These are phyloP conservation scores for Ciconia nigra DNA, from an alignment of 2,797 vertebrate species.

Conservation along the genomic window DNA sequence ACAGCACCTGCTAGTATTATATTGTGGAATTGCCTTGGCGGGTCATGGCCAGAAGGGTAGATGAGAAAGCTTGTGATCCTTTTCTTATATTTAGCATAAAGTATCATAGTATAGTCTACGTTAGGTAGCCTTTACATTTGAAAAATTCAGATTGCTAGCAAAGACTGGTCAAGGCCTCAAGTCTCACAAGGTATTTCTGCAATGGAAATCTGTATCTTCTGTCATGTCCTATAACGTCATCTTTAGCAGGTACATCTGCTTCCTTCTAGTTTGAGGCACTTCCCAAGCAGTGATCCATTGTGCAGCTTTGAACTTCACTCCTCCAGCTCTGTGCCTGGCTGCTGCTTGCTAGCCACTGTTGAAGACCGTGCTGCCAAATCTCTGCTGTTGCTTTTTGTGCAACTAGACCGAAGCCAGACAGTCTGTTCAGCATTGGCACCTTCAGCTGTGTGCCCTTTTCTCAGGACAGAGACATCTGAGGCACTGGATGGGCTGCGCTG, in stretches of 20 bases:
- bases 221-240: not conserved
- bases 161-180: accelerated
- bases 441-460: not conserved
- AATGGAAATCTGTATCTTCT: not conserved
- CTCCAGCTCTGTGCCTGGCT: not conserved
- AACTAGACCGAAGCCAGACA: not conserved
- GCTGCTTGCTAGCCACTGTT: not conserved
- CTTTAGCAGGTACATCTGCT: not conserved
- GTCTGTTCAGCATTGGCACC: not conserved
- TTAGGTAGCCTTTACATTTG: not conserved
- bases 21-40: not conserved
- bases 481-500: not conserved
- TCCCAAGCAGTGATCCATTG: not conserved
- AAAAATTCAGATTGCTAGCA: not conserved
- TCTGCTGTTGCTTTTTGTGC: not conserved
- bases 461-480: not conserved
- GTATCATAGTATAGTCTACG: accelerated
- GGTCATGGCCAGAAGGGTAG: not conserved
- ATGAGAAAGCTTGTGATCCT: not conserved
- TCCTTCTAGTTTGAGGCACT: not conserved
- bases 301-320: not conserved
- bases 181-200: not conserved
- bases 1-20: not conserved
- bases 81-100: not conserved
- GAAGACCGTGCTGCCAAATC: not conserved